These are phyloP conservation scores for Athene cunicularia DNA, from an alignment of 2,113 vertebrate genomes.

Conservation along the genomic window DNA sequence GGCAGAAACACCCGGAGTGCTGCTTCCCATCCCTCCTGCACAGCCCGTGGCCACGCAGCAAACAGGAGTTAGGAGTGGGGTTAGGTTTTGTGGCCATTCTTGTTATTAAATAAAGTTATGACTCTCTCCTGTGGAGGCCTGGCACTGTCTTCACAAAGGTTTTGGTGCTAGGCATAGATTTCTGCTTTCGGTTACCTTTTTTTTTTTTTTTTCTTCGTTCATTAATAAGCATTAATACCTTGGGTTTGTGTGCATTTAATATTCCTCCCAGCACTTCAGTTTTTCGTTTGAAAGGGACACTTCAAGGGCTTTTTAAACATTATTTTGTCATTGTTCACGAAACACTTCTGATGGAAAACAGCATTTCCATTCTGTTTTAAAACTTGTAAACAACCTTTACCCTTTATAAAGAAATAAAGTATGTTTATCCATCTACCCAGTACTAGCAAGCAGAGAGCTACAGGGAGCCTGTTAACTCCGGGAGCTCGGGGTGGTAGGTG, in stretches of 20 bases:
- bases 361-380: slow-evolving; percentile 22
- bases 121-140: not conserved
- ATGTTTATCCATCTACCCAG: slow-evolving; percentile 31
- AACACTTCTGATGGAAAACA: slow-evolving; percentile 13
- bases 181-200: not conserved
- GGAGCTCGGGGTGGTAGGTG: not conserved
- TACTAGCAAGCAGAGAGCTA: slow-evolving; percentile 7
- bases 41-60: not conserved
- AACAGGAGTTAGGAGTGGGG: not conserved
- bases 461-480: not conserved
- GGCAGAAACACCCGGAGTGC: not conserved
- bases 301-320: slow-evolving; percentile 34
- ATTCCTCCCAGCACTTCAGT: not conserved
- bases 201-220: not conserved
- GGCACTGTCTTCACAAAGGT: not conserved
- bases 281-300: slow-evolving; percentile 18
- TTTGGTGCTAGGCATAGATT: not conserved
- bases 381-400: slow-evolving; percentile 52
- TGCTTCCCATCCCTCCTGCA: not conserved
- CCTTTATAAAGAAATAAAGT: not conserved
- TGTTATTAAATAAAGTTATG: not conserved
- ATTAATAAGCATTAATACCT: slow-evolving; percentile 32
- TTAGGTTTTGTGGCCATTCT: not conserved
- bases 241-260: not conserved
- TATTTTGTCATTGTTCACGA: not conserved